Conservation (phyloP, 2,797 vertebrate genomes). For the Argyrosomus regius region DNA sequence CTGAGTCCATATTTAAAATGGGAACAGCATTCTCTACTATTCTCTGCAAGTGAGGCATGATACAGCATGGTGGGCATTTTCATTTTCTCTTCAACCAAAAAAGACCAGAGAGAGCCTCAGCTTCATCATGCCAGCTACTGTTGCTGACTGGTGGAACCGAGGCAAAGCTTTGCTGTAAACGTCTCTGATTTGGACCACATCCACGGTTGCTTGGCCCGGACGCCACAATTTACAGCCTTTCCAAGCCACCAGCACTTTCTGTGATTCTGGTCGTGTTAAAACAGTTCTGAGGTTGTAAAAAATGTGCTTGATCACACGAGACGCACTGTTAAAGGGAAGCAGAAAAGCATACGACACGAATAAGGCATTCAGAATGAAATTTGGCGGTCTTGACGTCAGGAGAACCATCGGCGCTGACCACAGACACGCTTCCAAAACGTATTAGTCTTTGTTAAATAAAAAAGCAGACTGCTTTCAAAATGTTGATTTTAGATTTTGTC, state of each 20-base stretch:
- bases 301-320: slow-evolving; percentile 49
- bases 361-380: slow-evolving; percentile 29
- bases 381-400: slow-evolving; percentile 43
- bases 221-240: slow-evolving; percentile 33
- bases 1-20: slow-evolving; percentile 29
- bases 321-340: slow-evolving; percentile 26
- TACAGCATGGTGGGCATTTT: slow-evolving; percentile 27
- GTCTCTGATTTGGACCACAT: slow-evolving; percentile 45
- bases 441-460: slow-evolving; percentile 24
- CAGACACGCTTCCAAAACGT: slow-evolving; percentile 38
- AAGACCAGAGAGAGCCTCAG: slow-evolving; percentile 52
- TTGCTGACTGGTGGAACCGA: slow-evolving; percentile 51
- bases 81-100: slow-evolving; percentile 33
- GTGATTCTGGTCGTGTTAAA: slow-evolving; percentile 66
- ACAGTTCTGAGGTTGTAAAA: slow-evolving; percentile 49
- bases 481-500: slow-evolving; percentile 54
- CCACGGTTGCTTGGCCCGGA: slow-evolving; percentile 32
- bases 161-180: slow-evolving; percentile 22
- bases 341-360: slow-evolving; percentile 42
- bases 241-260: slow-evolving; percentile 57
- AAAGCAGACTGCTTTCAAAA: slow-evolving; percentile 17
- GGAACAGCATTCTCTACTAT: slow-evolving; percentile 42
- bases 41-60: slow-evolving; percentile 57
- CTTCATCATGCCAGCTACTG: slow-evolving; percentile 51
- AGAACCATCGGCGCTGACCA: slow-evolving; percentile 36